A percentile compares a stretch with the other conserved stretches of the same genome.
Evolutionary conservation across 2,888 invertebrate species (phyloP).

Genomic region (Caenorhabditis uteleia): DNA sequence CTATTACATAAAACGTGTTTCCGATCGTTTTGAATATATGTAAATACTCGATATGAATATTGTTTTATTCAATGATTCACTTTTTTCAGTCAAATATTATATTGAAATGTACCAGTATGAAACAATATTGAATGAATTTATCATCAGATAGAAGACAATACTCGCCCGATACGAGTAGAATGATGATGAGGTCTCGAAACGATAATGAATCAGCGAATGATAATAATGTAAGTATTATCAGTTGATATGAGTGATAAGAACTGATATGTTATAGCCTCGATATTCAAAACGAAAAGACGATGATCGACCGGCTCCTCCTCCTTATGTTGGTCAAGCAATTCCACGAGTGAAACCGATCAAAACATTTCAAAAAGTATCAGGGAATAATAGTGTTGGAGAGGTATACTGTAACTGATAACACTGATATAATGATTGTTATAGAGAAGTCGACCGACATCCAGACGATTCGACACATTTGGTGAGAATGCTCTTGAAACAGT

Average conservation of each 20-base stretch:
- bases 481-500: constrained; percentile 52
- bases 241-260: no score
- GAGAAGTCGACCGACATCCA: constrained; percentile 8
- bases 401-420: not conserved
- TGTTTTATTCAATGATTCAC: no score
- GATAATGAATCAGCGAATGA: not conserved
- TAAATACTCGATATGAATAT: no score
- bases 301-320: constrained; percentile 30
- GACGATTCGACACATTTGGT: constrained; percentile 46
- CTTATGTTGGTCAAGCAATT: constrained; percentile 31
- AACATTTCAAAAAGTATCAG: constrained; percentile 12
- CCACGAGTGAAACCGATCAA: constrained; percentile 35
- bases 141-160: no score
- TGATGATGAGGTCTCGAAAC: constrained; percentile 15
- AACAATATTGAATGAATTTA: no score
- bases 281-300: constrained; percentile 18
- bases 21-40: no score
- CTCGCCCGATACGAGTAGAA: constrained; percentile 42
- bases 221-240: no score
- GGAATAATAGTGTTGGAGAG: constrained; percentile 15
- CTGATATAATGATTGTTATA: not conserved
- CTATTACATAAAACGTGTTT: no score
- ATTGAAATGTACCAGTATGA: no score
- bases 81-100: no score
- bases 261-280: constrained; percentile 21